phyloP scores from a whole-genome alignment of 2,888 invertebrate species.

The Melanophora roralis region DNA sequence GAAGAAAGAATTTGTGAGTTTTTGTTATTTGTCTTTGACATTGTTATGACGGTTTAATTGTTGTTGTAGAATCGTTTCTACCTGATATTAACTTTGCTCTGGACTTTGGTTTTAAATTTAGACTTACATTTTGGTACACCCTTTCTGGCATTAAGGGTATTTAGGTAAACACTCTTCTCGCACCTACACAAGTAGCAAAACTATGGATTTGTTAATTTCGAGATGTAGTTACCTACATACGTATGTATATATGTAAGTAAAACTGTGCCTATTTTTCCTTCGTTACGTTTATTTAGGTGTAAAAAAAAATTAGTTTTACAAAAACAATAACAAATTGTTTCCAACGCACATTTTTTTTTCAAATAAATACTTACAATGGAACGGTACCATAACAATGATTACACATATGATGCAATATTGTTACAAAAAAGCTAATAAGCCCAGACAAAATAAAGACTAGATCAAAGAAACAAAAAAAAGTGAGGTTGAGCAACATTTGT shows the following conservation, averaged over 20 bases:
- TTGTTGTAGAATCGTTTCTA: too few species aligned
- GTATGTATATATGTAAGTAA: background rate
- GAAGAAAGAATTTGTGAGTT: too few species aligned
- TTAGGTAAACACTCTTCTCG: too few species aligned
- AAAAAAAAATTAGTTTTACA: background rate
- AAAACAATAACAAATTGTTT: slow-evolving; percentile 10
- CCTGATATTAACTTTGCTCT: too few species aligned
- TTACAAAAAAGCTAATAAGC: slow-evolving; percentile 12
- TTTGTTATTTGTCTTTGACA: too few species aligned
- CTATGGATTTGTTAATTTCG: too few species aligned
- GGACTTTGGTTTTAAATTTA: too few species aligned
- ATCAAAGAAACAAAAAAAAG: background rate
- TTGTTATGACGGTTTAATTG: too few species aligned
- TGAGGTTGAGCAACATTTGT: background rate
- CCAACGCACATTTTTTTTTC: slow-evolving; percentile 9
- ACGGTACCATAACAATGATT: slow-evolving; percentile 23
- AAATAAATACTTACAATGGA: slow-evolving; percentile 18
- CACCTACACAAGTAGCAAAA: too few species aligned
- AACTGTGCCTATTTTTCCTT: background rate
- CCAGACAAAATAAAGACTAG: background rate
- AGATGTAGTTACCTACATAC: background rate
- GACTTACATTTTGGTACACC: too few species aligned
- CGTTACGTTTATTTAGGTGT: background rate
- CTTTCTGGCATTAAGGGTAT: too few species aligned
- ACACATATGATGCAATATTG: slow-evolving; percentile 31